Base-by-base conservation (phyloP, 2,888 invertebrate genomes). In the Emmelina monodactyla region DNA sequence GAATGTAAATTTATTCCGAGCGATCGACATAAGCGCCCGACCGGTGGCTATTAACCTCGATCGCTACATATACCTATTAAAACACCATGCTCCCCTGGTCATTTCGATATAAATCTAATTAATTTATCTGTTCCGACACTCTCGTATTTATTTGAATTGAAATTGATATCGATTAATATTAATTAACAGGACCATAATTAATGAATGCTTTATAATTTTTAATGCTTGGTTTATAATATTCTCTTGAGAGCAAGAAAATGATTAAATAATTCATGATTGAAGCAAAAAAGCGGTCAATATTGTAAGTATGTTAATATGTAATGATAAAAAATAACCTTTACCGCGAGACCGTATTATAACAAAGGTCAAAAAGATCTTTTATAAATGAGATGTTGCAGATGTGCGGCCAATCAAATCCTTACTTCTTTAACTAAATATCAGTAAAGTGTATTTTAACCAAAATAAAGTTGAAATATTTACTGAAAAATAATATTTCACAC, bases 1-100 rank as follows among this genome's bases (percentile, higher is more conserved):
- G 60, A 51, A 75, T 76, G 76, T 64, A 69, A 76, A 76, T 76
- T 66, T 73, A 76, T 76, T 71, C 76, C 56, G 52, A 62, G 60
- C 66, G 66, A 72, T 72, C 70, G 57, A 64, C 66, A 62, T 72
- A 69, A 72, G 67, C 69, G 62, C 51, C 53, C 57, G 50, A 59
- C 56, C 57, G 60, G n/a, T n/a, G n/a, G 67, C 61, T 65, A 67
- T 71, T 73, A 73, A 73, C 73, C 73, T 70, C 68, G 58, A 65
- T 72, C 57, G 57, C 54, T 51, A 64, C 60, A 56, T 58, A 54
- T 57, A 58, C 59, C 58, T 58, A 61, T 58, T 63, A 51, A 58
- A 29, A 63, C 61, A 59, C 56, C 56, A 58, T 62, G 59, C 52
- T 60, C 39, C 50, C 55, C 61, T 57, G 54, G 58, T 59, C n/a